Evolutionary conservation across 2,888 invertebrate genomes (phyloP).

Genomic region (Patella depressa): DNA sequence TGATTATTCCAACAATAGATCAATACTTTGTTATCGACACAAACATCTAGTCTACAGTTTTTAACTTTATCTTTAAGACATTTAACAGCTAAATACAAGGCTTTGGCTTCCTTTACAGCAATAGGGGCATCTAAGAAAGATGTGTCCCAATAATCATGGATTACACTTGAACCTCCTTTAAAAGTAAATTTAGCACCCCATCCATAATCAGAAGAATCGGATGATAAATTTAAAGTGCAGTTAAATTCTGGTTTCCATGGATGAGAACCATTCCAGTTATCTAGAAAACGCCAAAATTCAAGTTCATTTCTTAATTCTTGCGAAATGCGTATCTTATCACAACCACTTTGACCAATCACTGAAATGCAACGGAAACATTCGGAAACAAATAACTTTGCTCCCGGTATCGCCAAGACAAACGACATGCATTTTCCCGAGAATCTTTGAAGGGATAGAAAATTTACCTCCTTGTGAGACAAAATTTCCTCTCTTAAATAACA

Average conservation of each 20-base stretch:
- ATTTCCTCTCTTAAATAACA: not conserved
- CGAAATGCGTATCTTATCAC: not conserved
- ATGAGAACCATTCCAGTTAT: not conserved
- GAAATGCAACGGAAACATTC: not conserved
- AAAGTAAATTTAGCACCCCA: not conserved
- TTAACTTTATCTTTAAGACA: not conserved
- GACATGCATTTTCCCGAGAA: slow-evolving; percentile 3
- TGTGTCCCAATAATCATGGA: not conserved
- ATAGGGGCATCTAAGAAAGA: not conserved
- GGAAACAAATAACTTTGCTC: not conserved
- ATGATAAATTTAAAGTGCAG: not conserved
- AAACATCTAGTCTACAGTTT: not conserved
- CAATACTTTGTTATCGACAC: not conserved
- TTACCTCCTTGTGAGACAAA: not conserved
- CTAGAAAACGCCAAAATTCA: not conserved
- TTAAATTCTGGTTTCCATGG: not conserved
- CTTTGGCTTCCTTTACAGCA: not conserved
- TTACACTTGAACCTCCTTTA: not conserved
- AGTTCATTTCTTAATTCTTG: not conserved
- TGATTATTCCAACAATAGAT: not conserved
- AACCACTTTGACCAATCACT: not conserved
- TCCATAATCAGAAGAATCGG: not conserved
- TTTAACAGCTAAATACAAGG: not conserved
- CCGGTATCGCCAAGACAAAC: not conserved
- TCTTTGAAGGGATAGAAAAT: not conserved